These are phyloP conservation scores for Drosophila siamana DNA, from an alignment of 2,888 invertebrate genomes.

Conservation along the genomic window DNA sequence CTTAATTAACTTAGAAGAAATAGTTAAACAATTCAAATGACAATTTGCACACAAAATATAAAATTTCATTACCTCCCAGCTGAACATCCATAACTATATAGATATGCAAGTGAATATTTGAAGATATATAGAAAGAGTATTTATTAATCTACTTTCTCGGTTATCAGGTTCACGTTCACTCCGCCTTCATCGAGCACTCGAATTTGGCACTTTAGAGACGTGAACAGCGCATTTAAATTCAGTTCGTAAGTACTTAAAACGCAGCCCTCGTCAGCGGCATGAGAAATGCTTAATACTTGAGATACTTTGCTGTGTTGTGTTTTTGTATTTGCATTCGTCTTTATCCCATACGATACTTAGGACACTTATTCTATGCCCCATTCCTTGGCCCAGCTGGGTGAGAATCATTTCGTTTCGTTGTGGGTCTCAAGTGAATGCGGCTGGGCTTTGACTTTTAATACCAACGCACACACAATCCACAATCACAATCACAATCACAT, in stretches of 20 bases:
- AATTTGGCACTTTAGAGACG: slow-evolving; percentile 70
- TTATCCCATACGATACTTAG: slow-evolving; percentile 32
- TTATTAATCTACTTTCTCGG: too few relatives aligned
- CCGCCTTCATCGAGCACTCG: slow-evolving; percentile 55
- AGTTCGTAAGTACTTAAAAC: slow-evolving; percentile 59
- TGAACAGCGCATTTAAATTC: slow-evolving; percentile 71
- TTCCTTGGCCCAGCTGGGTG: slow-evolving; percentile 19
- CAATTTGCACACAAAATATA: too few relatives aligned
- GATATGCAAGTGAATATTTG: too few relatives aligned
- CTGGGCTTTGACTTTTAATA: slow-evolving; percentile 57
- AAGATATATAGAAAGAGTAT: not conserved
- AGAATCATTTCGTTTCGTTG: slow-evolving; percentile 24
- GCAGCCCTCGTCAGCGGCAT: slow-evolving; percentile 57
- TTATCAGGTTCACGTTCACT: not conserved
- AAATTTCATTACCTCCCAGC: too few relatives aligned
- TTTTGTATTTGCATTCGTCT: slow-evolving; percentile 50
- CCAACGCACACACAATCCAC: slow-evolving; percentile 6
- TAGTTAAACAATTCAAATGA: too few relatives aligned
- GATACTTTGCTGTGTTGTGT: slow-evolving; percentile 65
- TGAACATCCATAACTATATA: too few relatives aligned
- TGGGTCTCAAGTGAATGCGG: slow-evolving; percentile 57
- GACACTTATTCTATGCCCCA: slow-evolving; percentile 51
- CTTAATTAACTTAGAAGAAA: too few relatives aligned
- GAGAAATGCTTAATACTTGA: slow-evolving; percentile 75
- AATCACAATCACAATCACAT: not conserved